phyloP scores from a whole-genome alignment of 2,113 vertebrate species.

The Callospermophilus lateralis region DNA sequence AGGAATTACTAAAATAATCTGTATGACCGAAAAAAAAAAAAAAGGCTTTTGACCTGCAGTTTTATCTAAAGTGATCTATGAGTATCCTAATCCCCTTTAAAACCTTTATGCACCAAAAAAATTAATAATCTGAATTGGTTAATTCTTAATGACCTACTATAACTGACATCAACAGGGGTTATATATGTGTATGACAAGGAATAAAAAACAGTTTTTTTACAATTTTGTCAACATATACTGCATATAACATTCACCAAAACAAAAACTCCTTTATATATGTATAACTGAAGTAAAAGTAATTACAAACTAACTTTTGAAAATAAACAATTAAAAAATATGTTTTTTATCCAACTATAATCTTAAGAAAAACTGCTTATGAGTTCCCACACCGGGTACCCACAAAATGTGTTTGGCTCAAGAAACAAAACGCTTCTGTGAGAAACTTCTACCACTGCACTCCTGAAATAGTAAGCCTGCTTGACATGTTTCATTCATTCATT shows the following conservation, averaged over 20 bases:
- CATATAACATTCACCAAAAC: background rate
- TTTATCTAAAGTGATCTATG: background rate
- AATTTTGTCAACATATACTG: background rate
- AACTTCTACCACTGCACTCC: background rate
- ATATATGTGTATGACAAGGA: background rate
- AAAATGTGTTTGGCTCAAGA: constrained; percentile 18
- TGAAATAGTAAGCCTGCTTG: constrained; percentile 22
- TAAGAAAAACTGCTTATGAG: constrained; percentile 23
- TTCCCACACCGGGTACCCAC: constrained; percentile 46
- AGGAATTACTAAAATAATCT: constrained; percentile 12
- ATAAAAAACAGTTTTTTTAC: constrained; percentile 1
- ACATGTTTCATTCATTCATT: background rate
- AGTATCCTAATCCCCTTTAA: background rate
- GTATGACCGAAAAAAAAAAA: background rate
- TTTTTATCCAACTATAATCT: constrained; percentile 46
- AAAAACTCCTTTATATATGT: background rate
- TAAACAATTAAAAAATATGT: constrained; percentile 14
- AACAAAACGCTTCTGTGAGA: background rate
- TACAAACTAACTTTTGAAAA: constrained; percentile 64
- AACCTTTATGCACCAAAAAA: background rate
- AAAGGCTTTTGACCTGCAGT: background rate
- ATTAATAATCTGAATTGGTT: background rate
- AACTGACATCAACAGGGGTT: background rate
- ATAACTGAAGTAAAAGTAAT: constrained; percentile 57
- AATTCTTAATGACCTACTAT: background rate